Conservation (phyloP, 2,888 invertebrate species). For the Hirtodrosophila alboralis region DNA sequence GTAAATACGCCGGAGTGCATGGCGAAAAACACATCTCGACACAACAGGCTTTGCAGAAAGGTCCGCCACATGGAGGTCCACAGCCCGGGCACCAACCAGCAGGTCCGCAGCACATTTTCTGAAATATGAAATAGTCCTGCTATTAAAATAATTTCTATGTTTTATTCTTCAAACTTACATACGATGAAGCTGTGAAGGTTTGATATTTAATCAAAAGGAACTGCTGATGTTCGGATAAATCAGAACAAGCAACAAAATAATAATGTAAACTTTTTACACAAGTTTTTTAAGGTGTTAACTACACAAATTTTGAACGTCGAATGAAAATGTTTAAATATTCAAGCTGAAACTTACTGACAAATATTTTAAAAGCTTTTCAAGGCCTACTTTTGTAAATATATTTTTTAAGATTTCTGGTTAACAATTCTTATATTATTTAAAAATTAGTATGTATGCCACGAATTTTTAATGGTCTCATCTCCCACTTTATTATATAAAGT, state of each 20-base stretch:
- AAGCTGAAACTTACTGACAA: no score
- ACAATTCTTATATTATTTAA: no score
- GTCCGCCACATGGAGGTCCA: conserved; percentile 58
- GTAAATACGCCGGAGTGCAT: conserved; percentile 67
- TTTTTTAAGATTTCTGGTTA: neutral
- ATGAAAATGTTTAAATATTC: neutral
- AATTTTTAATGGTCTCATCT: no score
- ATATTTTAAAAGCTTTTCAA: neutral
- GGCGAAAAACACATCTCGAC: conserved; percentile 56
- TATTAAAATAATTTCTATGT: neutral
- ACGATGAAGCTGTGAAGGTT: no score
- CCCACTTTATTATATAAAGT: no score
- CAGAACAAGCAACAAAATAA: conserved; percentile 50
- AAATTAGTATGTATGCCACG: no score
- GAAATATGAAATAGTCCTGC: no score
- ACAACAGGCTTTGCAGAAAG: conserved; percentile 48
- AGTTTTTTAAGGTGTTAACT: conserved; percentile 37
- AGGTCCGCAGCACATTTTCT: conserved; percentile 65
- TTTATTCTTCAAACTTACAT: neutral
- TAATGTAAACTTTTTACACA: conserved; percentile 26
- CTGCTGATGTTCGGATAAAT: conserved; percentile 6
- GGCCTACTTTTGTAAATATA: conserved; percentile 20
- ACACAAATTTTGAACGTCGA: conserved; percentile 28
- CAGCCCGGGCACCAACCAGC: conserved; percentile 46
- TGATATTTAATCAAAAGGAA: no score